A percentile compares a stretch with the other conserved stretches of the same genome.
These are phyloP conservation scores for Liodrosophila aerea DNA, from an alignment of 2,888 invertebrate genomes.

Conservation along the genomic window DNA sequence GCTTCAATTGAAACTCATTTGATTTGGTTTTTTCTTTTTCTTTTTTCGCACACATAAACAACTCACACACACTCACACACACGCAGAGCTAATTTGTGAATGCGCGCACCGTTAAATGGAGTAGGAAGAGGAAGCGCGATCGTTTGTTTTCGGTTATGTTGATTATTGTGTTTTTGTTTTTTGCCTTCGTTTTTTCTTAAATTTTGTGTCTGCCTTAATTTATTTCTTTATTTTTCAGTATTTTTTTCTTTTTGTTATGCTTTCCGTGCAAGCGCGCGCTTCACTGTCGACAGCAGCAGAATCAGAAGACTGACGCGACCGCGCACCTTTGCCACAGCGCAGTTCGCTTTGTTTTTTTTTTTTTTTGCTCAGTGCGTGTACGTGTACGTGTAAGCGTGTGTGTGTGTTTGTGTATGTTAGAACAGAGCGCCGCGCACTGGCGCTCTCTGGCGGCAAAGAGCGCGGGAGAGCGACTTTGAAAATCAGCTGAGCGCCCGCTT, in stretches of 20 bases:
- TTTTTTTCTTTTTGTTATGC: conserved; percentile 29
- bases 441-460: conserved; percentile 6
- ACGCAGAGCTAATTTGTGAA: conserved; percentile 14
- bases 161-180: conserved; percentile 32
- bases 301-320: conserved; percentile 74
- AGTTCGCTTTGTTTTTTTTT: conserved; percentile 59
- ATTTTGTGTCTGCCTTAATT: conserved; percentile 25
- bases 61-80: conserved; percentile 12
- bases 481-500: conserved; percentile 61
- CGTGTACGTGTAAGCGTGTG: conserved; percentile 23
- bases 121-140: conserved; percentile 56
- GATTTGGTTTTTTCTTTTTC: conserved; percentile 34
- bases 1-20: conserved; percentile 49
- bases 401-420: conserved; percentile 11
- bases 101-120: conserved; percentile 51
- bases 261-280: conserved; percentile 63
- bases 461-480: conserved; percentile 12
- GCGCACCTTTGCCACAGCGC: conserved; percentile 74
- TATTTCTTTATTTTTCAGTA: conserved; percentile 11
- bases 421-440: conserved; percentile 18
- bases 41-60: conserved; percentile 5
- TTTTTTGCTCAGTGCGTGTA: conserved; percentile 17
- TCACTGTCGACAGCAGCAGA: conserved; percentile 70
- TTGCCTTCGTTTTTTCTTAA: conserved; percentile 26
- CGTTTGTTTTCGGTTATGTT: conserved; percentile 30